Percentiles rank a stretch among this genome's conserved stretches.
phyloP scores from a whole-genome alignment of 2,888 invertebrate genomes.

The Nomada goodeniana region DNA sequence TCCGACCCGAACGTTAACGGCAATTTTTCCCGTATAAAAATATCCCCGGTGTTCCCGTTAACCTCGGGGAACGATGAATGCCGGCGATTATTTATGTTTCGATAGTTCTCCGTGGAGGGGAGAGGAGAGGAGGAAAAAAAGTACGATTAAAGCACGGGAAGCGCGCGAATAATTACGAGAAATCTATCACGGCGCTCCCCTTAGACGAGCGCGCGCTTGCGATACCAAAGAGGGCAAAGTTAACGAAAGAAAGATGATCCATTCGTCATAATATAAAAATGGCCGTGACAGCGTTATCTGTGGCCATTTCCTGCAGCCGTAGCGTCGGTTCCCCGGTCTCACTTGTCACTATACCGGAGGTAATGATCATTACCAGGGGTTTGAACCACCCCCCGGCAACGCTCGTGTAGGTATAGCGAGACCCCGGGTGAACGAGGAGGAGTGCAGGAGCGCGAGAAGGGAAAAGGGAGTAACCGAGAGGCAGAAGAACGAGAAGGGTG shows the following conservation, averaged over 20 bases:
- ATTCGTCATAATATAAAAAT: conserved; percentile 83
- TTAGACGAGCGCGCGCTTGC: not conserved
- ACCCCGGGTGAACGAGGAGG: conserved; percentile 60
- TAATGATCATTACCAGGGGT: conserved; percentile 82
- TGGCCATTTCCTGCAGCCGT: conserved; percentile 82
- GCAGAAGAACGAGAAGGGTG: conserved; percentile 37
- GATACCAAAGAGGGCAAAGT: conserved; percentile 41
- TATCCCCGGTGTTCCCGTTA: not conserved
- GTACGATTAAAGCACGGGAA: conserved; percentile 2
- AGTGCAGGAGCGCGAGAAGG: conserved; percentile 6
- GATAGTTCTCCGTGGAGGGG: not conserved
- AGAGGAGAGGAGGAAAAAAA: not conserved
- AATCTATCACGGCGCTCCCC: conserved; percentile 69
- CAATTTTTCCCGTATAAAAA: not conserved
- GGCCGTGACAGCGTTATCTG: conserved; percentile 83
- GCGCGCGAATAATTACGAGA: conserved; percentile 60
- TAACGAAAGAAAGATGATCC: conserved; percentile 78
- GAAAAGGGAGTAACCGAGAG: conserved; percentile 3
- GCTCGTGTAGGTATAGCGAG: conserved; percentile 55
- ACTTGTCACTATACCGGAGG: conserved; percentile 83
- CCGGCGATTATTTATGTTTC: conserved; percentile 3
- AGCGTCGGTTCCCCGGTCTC: conserved; percentile 73
- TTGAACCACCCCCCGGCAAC: conserved; percentile 62
- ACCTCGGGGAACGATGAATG: not conserved
- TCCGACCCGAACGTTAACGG: conserved; percentile 22